phyloP scores from a whole-genome alignment of 2,797 vertebrate species.

The Megaceryle alcyon region DNA sequence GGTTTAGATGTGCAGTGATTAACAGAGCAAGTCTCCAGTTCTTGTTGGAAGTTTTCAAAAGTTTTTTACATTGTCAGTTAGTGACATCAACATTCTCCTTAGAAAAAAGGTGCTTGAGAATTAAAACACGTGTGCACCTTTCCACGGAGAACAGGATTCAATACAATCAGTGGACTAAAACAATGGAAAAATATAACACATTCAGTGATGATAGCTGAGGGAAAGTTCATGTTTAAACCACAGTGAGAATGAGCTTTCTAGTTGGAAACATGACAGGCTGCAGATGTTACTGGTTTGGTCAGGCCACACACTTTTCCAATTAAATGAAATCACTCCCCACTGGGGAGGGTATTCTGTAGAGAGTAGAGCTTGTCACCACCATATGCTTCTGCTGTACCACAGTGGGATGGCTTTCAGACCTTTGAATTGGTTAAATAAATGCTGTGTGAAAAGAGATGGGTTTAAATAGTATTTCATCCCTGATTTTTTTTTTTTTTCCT shows the following conservation, averaged over 20 bases:
- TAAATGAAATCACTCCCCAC: background rate
- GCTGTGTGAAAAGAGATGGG: background rate
- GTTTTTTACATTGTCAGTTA: background rate
- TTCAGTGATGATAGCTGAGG: background rate
- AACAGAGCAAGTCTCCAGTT: background rate
- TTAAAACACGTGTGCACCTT: rapidly evolving
- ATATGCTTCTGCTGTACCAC: background rate
- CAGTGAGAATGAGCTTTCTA: background rate
- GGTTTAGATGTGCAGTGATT: background rate
- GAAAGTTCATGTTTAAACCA: constrained; percentile 16
- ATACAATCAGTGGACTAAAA: background rate
- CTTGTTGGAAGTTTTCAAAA: background rate
- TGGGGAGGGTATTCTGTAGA: background rate
- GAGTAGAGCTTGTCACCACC: background rate
- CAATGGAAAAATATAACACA: background rate
- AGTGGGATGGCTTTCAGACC: background rate
- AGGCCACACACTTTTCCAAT: constrained; percentile 4
- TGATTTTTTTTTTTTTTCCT: background rate
- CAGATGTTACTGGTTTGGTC: background rate
- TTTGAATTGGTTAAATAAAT: background rate
- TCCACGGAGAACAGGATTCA: background rate
- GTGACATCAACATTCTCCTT: background rate
- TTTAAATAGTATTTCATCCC: background rate
- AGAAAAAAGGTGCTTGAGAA: background rate
- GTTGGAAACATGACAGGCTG: background rate